These are phyloP conservation scores for Tupaia tana DNA, from an alignment of 2,113 vertebrate species.

Conservation along the genomic window DNA sequence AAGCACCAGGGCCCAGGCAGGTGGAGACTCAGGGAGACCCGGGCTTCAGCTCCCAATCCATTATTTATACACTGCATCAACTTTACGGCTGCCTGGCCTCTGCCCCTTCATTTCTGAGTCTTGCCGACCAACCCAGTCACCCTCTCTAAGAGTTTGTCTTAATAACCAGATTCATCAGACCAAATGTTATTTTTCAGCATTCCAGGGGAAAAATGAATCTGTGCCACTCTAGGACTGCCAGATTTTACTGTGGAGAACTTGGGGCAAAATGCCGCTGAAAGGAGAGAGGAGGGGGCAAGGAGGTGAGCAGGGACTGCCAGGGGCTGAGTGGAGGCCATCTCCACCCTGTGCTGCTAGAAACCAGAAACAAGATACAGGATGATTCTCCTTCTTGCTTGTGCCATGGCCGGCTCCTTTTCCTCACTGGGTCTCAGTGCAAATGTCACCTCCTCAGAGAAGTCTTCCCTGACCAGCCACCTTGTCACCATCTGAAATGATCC, in stretches of 20 bases:
- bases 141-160: neutral
- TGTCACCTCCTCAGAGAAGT: neutral
- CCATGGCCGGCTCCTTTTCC: neutral
- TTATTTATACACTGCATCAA: rapidly evolving
- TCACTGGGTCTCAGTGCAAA: neutral
- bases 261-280: neutral
- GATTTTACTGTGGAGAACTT: neutral
- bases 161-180: constrained; percentile 31
- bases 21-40: neutral
- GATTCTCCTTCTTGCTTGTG: neutral
- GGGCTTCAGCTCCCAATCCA: neutral
- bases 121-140: neutral
- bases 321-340: neutral
- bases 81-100: neutral
- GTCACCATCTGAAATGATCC: neutral
- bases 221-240: neutral
- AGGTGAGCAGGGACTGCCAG: neutral
- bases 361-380: neutral
- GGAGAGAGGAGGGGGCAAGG: neutral
- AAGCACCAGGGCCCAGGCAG: neutral
- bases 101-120: neutral
- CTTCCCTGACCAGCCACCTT: neutral
- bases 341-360: neutral
- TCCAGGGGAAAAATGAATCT: neutral
- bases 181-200: constrained; percentile 47